These are phyloP conservation scores for Gobionotothen gibberifrons DNA, from an alignment of 2,797 vertebrate species.

Conservation along the genomic window DNA sequence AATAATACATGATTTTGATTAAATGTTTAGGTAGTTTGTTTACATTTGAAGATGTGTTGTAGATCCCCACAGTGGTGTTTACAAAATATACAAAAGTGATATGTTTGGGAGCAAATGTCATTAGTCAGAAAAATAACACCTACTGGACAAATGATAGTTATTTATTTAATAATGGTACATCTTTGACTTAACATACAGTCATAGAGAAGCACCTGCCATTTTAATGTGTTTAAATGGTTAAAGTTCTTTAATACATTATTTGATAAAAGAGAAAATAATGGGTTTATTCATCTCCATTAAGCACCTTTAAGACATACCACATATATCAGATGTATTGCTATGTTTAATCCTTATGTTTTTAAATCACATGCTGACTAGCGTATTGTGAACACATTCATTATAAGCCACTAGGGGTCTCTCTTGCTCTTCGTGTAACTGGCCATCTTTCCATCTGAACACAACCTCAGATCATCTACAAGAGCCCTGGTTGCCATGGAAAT, in stretches of 20 bases:
- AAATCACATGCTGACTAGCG: too few species aligned
- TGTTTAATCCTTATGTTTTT: too few species aligned
- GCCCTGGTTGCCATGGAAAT: constrained; percentile 87
- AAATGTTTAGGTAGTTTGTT: too few species aligned
- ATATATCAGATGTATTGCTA: too few species aligned
- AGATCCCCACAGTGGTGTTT: not conserved
- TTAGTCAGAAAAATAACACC: not conserved
- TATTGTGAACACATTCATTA: not conserved
- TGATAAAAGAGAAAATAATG: not conserved
- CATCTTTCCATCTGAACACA: constrained; percentile 40
- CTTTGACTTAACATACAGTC: not conserved
- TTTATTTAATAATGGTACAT: not conserved
- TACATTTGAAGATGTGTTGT: not conserved
- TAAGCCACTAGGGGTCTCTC: constrained; percentile 81
- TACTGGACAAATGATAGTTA: not conserved
- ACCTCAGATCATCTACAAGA: constrained; percentile 78
- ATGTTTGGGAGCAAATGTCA: not conserved
- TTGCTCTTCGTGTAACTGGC: constrained; percentile 52
- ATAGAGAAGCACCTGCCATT: not conserved
- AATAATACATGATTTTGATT: not conserved
- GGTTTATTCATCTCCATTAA: not conserved
- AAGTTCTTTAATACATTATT: not conserved
- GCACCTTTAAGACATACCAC: not conserved
- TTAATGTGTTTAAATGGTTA: not conserved
- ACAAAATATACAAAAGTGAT: not conserved